Percentiles rank a stretch among this genome's conserved stretches.
These are phyloP conservation scores for Spatula versicolor DNA, from an alignment of 2,797 vertebrate genomes.

Conservation along the genomic window DNA sequence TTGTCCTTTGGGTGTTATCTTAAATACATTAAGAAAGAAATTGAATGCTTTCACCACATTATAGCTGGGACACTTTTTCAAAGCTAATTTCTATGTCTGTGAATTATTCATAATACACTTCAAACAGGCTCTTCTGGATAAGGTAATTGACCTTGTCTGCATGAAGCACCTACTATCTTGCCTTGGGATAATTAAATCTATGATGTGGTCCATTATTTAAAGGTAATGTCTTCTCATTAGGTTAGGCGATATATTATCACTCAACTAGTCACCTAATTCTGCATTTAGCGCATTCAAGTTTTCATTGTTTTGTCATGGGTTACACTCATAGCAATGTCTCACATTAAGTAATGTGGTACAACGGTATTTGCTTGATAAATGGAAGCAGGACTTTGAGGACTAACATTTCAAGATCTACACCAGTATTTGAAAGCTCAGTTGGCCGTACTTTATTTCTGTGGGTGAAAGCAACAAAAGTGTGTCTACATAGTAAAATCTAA, in stretches of 20 bases:
- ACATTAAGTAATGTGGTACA: constrained; percentile 3
- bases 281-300: constrained; percentile 41
- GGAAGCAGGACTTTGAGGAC: neutral
- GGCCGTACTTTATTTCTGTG: neutral
- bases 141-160: constrained; percentile 79
- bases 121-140: constrained; percentile 70
- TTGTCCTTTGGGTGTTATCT: constrained; percentile 73
- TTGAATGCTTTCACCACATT: constrained; percentile 71
- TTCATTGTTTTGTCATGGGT: constrained; percentile 56
- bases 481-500: neutral
- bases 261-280: constrained; percentile 66
- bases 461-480: neutral
- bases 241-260: constrained; percentile 71
- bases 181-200: constrained; percentile 77
- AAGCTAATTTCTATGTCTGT: constrained; percentile 70
- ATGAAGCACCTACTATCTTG: constrained; percentile 68
- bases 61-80: constrained; percentile 72
- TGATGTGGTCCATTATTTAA: constrained; percentile 76
- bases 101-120: constrained; percentile 80
- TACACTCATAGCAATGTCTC: constrained; percentile 25
- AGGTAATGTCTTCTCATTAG: constrained; percentile 76
- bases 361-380: constrained; percentile 13
- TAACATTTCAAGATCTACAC: neutral
- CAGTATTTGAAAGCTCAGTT: neutral
- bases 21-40: constrained; percentile 73